Evolutionary conservation across 2,888 invertebrate genomes (phyloP).

Genomic region (Chaetoderma sp.): DNA sequence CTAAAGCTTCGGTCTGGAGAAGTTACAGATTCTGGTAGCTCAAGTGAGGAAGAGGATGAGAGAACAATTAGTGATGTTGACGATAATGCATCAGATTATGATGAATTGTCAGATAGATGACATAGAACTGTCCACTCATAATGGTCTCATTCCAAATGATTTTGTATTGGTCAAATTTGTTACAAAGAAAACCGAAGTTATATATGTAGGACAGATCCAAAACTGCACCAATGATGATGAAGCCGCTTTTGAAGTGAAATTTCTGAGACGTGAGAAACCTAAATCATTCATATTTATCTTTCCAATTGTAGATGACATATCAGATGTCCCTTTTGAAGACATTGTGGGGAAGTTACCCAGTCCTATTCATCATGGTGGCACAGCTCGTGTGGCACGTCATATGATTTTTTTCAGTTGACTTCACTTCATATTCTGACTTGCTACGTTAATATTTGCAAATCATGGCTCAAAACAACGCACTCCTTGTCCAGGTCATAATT

Average conservation of each 20-base stretch:
- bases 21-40: not conserved
- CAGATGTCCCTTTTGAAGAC: not conserved
- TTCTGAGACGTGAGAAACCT: not conserved
- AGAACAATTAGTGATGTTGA: not conserved
- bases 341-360: not conserved
- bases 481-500: too few relatives aligned
- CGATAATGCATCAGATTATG: not conserved
- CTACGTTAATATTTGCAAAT: not conserved
- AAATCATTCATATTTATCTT: conserved; percentile 3
- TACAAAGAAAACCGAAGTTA: not conserved
- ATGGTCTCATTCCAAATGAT: not conserved
- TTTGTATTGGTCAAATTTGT: conserved; percentile 1
- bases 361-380: conserved; percentile 6
- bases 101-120: not conserved
- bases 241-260: not conserved
- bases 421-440: not conserved
- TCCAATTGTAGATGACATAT: not conserved
- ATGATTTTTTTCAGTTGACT: conserved; percentile 1
- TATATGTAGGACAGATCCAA: not conserved
- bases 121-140: not conserved
- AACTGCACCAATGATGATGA: not conserved
- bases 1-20: not conserved
- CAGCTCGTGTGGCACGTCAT: not conserved
- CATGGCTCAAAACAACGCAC: too few relatives aligned
- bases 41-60: not conserved